Evolutionary conservation across 2,113 vertebrate species (phyloP), one percentile per base, ranked within the genome.

Genomic region (Alexandromys fortis): DNA sequence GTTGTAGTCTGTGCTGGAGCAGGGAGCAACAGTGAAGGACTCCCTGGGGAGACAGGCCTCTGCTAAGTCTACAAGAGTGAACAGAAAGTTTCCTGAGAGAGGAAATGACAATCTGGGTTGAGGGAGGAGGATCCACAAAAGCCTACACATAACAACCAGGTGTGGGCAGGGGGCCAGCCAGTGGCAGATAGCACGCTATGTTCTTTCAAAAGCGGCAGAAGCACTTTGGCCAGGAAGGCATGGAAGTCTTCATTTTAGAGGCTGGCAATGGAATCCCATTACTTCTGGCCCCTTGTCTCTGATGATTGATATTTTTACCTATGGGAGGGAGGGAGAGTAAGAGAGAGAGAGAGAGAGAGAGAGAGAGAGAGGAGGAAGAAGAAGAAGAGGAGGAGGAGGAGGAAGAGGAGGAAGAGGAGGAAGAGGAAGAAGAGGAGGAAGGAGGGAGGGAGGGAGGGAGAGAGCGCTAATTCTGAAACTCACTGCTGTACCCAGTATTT

Each of bases 261-360:
- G 26, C 16, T 33, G 7, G 26, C 70, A 47, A 3, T 10, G 61
- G 35, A 61, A 49, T 42, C 79, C 7, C 1, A 10, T 13, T 42
- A 21, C 42, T 79, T 75, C 79, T 78, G 49, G 38, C 45, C 70
- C 33, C 26, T 1, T 35, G 52, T 94, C 70, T 68, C 75, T 94
- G 45, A 47, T 52, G 14, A 67, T 30, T 79, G 75, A 72, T n/a
- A 38, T 63, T 33, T 67, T 33, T 83, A 24, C 26, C 30, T n/a
- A 12, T 14, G 12, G 5, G 22, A 7, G 13, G 4, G 0, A 58
- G 58, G 22, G 33, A 3, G 2, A 21, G 70, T 22, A 2, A 22
- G 17, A 19, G 4, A 72, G 45, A 1, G 1, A 1, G 45, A 11
- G 14, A 16, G 52, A 16, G 52, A 16, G 14, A 13, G 52, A 55